Conservation (phyloP, 2,888 invertebrate species). For the Drosophila leonis region DNA sequence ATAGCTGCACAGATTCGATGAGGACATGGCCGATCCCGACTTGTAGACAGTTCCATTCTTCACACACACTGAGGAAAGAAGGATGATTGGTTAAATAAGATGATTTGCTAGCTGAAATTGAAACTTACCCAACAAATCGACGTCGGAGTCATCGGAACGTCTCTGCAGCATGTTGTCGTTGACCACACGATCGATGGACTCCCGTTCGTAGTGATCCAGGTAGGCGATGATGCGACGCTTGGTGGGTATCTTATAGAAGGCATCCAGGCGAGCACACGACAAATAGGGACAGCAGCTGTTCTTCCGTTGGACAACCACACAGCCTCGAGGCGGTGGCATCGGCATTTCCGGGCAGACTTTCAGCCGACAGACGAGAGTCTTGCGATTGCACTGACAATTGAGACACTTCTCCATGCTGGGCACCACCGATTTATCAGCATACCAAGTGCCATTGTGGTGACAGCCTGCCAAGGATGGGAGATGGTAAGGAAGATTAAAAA, state of each 20-base stretch:
- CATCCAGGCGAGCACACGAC: conserved; percentile 89
- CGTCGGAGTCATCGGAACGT: conserved; percentile 84
- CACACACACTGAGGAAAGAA: conserved; percentile 80
- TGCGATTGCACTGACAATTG: conserved; percentile 90
- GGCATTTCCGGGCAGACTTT: conserved; percentile 91
- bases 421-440: conserved; percentile 89
- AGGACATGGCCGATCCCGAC: conserved; percentile 91
- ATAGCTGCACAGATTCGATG: conserved; percentile 92
- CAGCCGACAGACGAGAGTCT: conserved; percentile 91
- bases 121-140: conserved; percentile 76
- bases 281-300: conserved; percentile 92
- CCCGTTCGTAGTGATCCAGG: conserved; percentile 83
- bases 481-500: background rate
- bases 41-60: conserved; percentile 85
- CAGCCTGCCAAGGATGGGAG: conserved; percentile 87
- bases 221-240: conserved; percentile 84
- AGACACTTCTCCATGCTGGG: conserved; percentile 91
- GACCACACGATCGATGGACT: conserved; percentile 84
- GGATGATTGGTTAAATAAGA: background rate
- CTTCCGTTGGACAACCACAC: conserved; percentile 89
- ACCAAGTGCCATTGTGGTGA: conserved; percentile 90
- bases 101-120: background rate
- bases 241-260: conserved; percentile 81
- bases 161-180: conserved; percentile 83
- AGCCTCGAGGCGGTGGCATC: conserved; percentile 90